Conservation (phyloP, 2,797 vertebrate genomes). For the Acanthiza pusilla region DNA sequence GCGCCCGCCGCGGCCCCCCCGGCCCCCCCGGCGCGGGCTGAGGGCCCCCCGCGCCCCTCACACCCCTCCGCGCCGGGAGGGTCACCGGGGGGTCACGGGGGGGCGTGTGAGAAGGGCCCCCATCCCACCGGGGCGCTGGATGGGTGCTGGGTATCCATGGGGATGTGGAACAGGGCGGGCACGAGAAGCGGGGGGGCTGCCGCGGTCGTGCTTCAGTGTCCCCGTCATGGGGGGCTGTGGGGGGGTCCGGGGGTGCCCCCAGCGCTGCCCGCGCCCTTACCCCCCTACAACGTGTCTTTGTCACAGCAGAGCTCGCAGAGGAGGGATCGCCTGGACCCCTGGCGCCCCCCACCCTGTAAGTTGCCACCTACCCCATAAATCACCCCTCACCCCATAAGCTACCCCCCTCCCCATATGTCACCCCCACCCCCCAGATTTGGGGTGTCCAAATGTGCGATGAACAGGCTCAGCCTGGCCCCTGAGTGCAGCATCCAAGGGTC, state of each 20-base stretch:
- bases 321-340: neutral
- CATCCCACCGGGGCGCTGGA: neutral
- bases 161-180: neutral
- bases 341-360: neutral
- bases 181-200: rapidly evolving
- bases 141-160: neutral
- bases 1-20: neutral
- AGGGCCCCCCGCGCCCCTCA: neutral
- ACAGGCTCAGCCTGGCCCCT: neutral
- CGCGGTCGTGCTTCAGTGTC: neutral
- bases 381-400: neutral
- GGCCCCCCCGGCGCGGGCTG: neutral
- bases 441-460: rapidly evolving
- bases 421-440: neutral
- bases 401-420: neutral
- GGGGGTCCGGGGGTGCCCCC: neutral
- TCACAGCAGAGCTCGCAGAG: neutral
- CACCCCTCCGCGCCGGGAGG: neutral
- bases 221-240: rapidly evolving
- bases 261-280: neutral
- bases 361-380: neutral
- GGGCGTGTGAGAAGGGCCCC: neutral
- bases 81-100: neutral
- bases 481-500: rapidly evolving
- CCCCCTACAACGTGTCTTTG: neutral